phyloP scores from a whole-genome alignment of 2,888 invertebrate genomes.

The Thumatha senex region DNA sequence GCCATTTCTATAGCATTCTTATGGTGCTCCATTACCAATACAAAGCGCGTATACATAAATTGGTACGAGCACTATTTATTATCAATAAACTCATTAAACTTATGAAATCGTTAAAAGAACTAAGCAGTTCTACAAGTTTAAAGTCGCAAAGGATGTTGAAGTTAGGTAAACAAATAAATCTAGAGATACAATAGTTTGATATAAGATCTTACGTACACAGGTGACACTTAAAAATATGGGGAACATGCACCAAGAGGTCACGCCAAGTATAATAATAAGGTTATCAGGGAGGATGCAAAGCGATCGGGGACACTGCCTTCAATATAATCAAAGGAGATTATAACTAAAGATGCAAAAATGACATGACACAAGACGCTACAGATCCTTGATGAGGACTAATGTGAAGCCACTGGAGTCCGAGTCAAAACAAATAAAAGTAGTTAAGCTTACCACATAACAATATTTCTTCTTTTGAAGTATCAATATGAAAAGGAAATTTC shows the following conservation, averaged over 20 bases:
- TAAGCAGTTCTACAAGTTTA: slow-evolving; percentile 71
- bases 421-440: slow-evolving; percentile 53
- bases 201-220: slow-evolving; percentile 50
- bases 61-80: slow-evolving; percentile 33
- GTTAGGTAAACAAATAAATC: slow-evolving; percentile 52
- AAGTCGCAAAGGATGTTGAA: slow-evolving; percentile 52
- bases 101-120: slow-evolving; percentile 59
- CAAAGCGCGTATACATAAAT: slow-evolving; percentile 62
- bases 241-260: slow-evolving; percentile 83
- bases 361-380: slow-evolving; percentile 66
- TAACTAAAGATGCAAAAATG: slow-evolving; percentile 63
- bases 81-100: slow-evolving; percentile 53
- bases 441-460: slow-evolving; percentile 66
- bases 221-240: slow-evolving; percentile 64
- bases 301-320: slow-evolving; percentile 84
- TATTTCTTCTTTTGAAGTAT: slow-evolving; percentile 57
- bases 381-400: slow-evolving; percentile 58
- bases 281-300: slow-evolving; percentile 79
- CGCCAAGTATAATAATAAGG: slow-evolving; percentile 74
- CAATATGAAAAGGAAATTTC: slow-evolving; percentile 52
- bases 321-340: slow-evolving; percentile 80
- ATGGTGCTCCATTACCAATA: slow-evolving; percentile 67
- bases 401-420: slow-evolving; percentile 60
- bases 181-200: slow-evolving; percentile 46
- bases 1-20: slow-evolving; percentile 67